Base-by-base conservation (phyloP, 2,888 invertebrate species). In the Dascillus cervinus region DNA sequence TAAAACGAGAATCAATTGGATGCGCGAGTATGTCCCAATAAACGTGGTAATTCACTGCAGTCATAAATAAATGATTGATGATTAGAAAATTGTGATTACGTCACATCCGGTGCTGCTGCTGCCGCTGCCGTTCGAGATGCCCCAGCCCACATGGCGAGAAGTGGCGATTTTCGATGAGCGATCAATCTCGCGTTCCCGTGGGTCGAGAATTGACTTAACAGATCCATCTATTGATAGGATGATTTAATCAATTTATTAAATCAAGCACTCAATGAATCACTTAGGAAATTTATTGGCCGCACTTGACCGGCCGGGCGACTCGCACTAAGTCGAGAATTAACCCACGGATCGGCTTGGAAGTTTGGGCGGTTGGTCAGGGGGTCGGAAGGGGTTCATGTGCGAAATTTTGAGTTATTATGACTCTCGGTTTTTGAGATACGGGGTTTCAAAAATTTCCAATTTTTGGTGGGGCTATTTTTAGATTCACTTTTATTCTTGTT, bases 61-160 rank as follows among this genome's bases (percentile, higher is more conserved):
- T 57, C 60, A 59, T 63, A 62, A 62, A 63, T 62, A 62, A 59
- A 62, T 63, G 64, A 63, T 64, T 64, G 62, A 63, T 64, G 62
- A 64, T 64, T 62, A 62, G 62, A 60, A 62, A 64, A 64, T 64
- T 63, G 61, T 60, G 56, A 57, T 57, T 48, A 55, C 60, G 62
- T 62, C 64, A 63, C 47, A 55, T 64, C 64, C 64, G 64, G 60
- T 58, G 41, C 27, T 35, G 35, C 26, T 31, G 27, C 24, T 36
- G 26, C 26, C 28, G 27, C 13, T 11, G 13, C 32, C 13, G 24
- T n/a, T n/a, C n/a, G n/a, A n/a, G n/a, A n/a, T n/a, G n/a, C n/a
- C n/a, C n/a, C n/a, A n/a, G n/a, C n/a, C n/a, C n/a, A n/a, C n/a
- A n/a, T n/a, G n/a, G n/a, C n/a, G n/a, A n/a, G n/a, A n/a, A n/a